Evolutionary conservation across 2,888 invertebrate genomes (phyloP).

Genomic region (Acleris cristana): DNA sequence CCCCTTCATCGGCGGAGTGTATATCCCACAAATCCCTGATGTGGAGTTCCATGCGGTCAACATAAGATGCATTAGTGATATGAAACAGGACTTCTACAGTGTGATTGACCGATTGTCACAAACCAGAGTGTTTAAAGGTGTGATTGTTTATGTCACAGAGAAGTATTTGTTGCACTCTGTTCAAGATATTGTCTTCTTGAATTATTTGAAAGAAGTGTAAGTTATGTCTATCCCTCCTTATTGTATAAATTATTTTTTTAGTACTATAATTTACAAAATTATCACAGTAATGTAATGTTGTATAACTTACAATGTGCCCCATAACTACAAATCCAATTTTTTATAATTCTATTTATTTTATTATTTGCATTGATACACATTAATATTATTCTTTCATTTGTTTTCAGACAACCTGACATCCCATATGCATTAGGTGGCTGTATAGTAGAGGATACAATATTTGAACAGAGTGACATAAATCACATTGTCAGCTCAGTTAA

Average conservation of each 20-base stretch:
- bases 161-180: slow-evolving; percentile 66
- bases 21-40: slow-evolving; percentile 69
- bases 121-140: slow-evolving; percentile 65
- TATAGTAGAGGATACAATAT: slow-evolving; percentile 69
- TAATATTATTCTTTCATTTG: slow-evolving; percentile 3
- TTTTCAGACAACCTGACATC: slow-evolving; percentile 68
- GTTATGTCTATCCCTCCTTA: slow-evolving; percentile 45
- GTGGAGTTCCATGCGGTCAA: slow-evolving; percentile 68
- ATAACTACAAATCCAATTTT: no score
- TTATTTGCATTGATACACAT: background rate
- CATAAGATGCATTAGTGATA: slow-evolving; percentile 52
- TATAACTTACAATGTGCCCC: no score
- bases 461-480: slow-evolving; percentile 55
- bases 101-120: slow-evolving; percentile 56
- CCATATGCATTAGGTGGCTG: slow-evolving; percentile 79
- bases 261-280: no score
- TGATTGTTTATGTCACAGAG: slow-evolving; percentile 73
- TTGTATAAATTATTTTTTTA: background rate
- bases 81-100: slow-evolving; percentile 57
- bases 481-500: slow-evolving; percentile 59
- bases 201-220: slow-evolving; percentile 70
- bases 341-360: no score
- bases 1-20: slow-evolving; percentile 67
- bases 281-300: no score
- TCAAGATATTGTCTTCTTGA: slow-evolving; percentile 69